Percentiles rank a stretch among this genome's conserved stretches.
Evolutionary conservation across 2,888 invertebrate genomes (phyloP).

Genomic region (Yponomeuta sedellus): DNA sequence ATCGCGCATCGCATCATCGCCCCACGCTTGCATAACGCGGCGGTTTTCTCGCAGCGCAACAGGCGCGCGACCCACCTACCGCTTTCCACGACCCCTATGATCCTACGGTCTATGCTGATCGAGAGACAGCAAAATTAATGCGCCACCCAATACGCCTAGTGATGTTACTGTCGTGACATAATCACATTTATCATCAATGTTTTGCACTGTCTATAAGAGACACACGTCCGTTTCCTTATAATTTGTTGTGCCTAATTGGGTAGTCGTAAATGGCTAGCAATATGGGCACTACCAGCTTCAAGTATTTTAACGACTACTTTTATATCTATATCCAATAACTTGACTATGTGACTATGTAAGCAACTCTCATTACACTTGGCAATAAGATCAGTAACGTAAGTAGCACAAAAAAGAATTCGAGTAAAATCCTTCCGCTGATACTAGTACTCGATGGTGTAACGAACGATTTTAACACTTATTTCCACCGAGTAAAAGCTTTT

Average conservation of each 20-base stretch:
- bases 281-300: neutral
- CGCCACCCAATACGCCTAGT: neutral
- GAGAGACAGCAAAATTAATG: constrained; percentile 11
- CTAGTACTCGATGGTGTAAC: neutral
- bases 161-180: constrained; percentile 2
- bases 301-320: neutral
- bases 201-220: neutral
- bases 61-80: constrained; percentile 27
- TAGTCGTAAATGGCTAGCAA: neutral
- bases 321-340: neutral
- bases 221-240: constrained; percentile 2
- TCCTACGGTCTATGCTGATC: constrained; percentile 28
- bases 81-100: constrained; percentile 49
- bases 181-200: neutral
- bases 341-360: neutral
- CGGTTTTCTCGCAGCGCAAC: constrained; percentile 32
- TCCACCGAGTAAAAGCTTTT: neutral
- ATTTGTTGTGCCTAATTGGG: constrained; percentile 2
- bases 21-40: constrained; percentile 19
- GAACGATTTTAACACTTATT: neutral
- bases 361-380: neutral
- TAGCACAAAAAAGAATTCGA: neutral
- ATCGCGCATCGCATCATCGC: constrained; percentile 21
- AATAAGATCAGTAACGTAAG: neutral
- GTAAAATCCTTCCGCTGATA: neutral